These are phyloP conservation scores for Eleginops maclovinus DNA, from an alignment of 2,113 vertebrate genomes.

Conservation along the genomic window DNA sequence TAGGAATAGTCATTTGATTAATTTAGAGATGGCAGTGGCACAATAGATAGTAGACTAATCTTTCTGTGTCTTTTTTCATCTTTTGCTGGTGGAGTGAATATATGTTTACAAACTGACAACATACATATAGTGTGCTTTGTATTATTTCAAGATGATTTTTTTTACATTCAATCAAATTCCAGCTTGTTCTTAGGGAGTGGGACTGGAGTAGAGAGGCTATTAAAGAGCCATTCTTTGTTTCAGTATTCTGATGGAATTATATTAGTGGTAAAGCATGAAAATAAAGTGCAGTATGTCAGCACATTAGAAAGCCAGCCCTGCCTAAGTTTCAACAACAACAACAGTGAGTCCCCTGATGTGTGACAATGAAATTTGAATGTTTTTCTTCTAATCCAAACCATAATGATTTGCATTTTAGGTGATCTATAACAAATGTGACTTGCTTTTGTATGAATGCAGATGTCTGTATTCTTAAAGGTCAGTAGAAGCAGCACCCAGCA, in stretches of 20 bases:
- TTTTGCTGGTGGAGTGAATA: neutral
- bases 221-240: constrained; percentile 1
- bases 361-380: constrained; percentile 28
- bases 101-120: neutral
- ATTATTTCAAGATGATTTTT: no score
- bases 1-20: no score
- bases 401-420: neutral
- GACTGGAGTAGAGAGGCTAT: neutral
- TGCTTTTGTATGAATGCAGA: neutral
- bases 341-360: constrained; percentile 15
- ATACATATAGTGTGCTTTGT: neutral
- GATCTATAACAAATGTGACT: neutral
- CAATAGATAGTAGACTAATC: no score
- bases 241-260: neutral
- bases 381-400: constrained; percentile 35
- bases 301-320: constrained; percentile 23
- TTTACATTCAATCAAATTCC: constrained; percentile 1
- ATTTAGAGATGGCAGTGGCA: no score
- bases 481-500: constrained; percentile 1
- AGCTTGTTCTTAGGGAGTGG: neutral
- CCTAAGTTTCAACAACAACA: neutral
- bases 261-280: neutral
- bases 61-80: no score
- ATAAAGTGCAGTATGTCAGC: neutral
- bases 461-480: neutral